Conservation (phyloP, 1,140 invertebrate genomes). For the Sminthurides bifidus region DNA sequence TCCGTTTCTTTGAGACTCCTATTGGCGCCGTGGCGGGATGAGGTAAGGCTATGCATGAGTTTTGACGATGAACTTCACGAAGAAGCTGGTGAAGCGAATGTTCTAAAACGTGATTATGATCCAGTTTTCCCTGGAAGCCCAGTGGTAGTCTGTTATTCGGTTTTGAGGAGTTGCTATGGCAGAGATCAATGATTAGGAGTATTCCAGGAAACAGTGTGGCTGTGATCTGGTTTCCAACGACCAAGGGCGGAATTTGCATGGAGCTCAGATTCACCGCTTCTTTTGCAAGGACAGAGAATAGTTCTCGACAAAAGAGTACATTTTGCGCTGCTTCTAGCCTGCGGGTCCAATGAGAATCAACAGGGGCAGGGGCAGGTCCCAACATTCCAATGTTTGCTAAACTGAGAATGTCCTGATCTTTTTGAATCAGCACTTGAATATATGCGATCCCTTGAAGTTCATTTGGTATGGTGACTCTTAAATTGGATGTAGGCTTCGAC, state of each 20-base stretch:
- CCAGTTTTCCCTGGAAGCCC: slow-evolving; percentile 47
- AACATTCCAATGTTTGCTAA: slow-evolving; percentile 60
- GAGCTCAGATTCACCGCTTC: slow-evolving; percentile 87
- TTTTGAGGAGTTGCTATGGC: slow-evolving; percentile 41
- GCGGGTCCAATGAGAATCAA: slow-evolving; percentile 83
- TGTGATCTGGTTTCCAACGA: slow-evolving; percentile 93
- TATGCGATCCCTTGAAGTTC: slow-evolving; percentile 91
- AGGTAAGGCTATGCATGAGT: slow-evolving; percentile 84
- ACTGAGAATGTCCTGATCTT: slow-evolving; percentile 75
- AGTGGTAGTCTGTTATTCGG: slow-evolving; percentile 31
- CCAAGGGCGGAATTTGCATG: slow-evolving; percentile 79
- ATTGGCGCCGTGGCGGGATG: slow-evolving; percentile 85
- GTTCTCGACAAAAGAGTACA: slow-evolving; percentile 92
- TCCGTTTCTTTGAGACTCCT: slow-evolving; percentile 75
- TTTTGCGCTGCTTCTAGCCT: slow-evolving; percentile 92
- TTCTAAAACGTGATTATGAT: slow-evolving; percentile 91
- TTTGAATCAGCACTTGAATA: slow-evolving; percentile 86
- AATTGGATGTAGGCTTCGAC: slow-evolving; percentile 55
- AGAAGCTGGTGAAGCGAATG: slow-evolving; percentile 89
- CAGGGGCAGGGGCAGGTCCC: slow-evolving; percentile 36
- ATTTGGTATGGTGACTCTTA: slow-evolving; percentile 80
- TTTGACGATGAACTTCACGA: slow-evolving; percentile 79
- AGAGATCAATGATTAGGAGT: slow-evolving; percentile 54
- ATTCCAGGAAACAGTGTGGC: slow-evolving; percentile 87
- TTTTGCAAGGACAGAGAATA: slow-evolving; percentile 85